Evolutionary conservation across 2,113 vertebrate species (phyloP).

Genomic region (Gopherus flavomarginatus): DNA sequence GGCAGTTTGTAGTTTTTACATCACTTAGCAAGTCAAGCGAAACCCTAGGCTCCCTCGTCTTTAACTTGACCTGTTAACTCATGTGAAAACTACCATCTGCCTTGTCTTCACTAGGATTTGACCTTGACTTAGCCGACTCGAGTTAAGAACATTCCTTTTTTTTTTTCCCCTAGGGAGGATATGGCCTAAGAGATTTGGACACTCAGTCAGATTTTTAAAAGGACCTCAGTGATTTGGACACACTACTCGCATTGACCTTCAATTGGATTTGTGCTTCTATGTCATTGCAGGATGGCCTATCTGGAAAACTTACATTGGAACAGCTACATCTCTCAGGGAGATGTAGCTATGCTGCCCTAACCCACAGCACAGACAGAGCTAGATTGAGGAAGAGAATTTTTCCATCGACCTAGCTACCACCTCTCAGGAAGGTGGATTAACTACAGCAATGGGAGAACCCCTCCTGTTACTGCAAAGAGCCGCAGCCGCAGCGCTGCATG

Average conservation of each 20-base stretch:
- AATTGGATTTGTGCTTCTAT: no score
- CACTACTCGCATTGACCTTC: no score
- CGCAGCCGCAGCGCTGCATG: no score
- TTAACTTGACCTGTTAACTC: neutral
- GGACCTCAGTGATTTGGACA: no score
- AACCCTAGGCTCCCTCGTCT: neutral
- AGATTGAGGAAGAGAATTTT: neutral
- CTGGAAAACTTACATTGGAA: no score
- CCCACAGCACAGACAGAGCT: neutral
- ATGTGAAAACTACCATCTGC: neutral
- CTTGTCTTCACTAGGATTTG: neutral
- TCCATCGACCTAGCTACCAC: neutral
- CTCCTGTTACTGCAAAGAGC: no score
- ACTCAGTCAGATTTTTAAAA: neutral
- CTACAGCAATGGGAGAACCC: neutral
- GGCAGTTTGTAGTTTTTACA: neutral
- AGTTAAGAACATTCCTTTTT: neutral
- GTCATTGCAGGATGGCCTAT: no score
- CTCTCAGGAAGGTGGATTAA: neutral
- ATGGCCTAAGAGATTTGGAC: neutral
- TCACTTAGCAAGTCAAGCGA: conserved; percentile 15
- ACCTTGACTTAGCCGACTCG: neutral
- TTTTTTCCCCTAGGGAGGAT: neutral
- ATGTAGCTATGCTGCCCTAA: neutral
- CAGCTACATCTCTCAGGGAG: no score